phyloP scores from a whole-genome alignment of 2,888 invertebrate genomes.

The Hofmannophila pseudospretella region DNA sequence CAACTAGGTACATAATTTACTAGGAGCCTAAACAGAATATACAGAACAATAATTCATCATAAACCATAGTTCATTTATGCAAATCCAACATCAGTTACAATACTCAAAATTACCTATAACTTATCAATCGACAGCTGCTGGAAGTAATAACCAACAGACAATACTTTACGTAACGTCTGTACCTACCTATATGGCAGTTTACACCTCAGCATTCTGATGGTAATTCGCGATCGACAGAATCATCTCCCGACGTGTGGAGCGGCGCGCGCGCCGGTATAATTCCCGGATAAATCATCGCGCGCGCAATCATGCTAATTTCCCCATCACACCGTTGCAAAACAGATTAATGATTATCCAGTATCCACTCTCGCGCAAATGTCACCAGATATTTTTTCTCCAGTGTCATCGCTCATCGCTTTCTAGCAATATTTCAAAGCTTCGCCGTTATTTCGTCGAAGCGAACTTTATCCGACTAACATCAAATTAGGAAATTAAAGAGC shows the following conservation, averaged over 20 bases:
- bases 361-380: background rate
- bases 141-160: background rate
- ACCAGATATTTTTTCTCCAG: background rate
- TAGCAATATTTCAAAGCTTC: constrained; percentile 1
- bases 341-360: constrained; percentile 24
- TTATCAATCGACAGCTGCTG: constrained; percentile 1
- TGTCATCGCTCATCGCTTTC: constrained; percentile 5
- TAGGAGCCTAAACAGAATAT: no score
- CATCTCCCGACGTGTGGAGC: no score
- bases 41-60: no score
- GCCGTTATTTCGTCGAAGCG: constrained; percentile 13
- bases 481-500: constrained; percentile 36
- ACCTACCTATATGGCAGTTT: no score
- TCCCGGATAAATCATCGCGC: constrained; percentile 50
- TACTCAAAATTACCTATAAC: background rate
- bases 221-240: constrained; percentile 47
- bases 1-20: no score
- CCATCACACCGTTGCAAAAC: constrained; percentile 30
- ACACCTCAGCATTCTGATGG: constrained; percentile 42
- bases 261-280: constrained; percentile 56
- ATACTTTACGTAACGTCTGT: constrained; percentile 3
- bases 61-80: no score
- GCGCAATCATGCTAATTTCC: constrained; percentile 43
- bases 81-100: no score
- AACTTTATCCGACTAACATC: constrained; percentile 30